Evolutionary conservation across 2,797 vertebrate species (phyloP).

Genomic region (Hoplostethus atlanticus): DNA sequence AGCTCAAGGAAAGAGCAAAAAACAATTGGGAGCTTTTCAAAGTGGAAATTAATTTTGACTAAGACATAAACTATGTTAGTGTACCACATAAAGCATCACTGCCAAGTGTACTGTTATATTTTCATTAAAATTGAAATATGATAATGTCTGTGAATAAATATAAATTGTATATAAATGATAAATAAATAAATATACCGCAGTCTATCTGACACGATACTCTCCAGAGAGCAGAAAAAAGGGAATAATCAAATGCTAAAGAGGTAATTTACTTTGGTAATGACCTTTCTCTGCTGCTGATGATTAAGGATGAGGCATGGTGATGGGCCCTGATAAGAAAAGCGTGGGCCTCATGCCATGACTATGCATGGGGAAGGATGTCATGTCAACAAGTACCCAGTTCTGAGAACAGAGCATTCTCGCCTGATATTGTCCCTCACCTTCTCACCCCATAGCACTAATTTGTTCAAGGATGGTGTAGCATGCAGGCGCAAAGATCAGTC

Average conservation of each 20-base stretch:
- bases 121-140: conserved; percentile 19
- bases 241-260: conserved; percentile 75
- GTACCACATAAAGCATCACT: conserved; percentile 12
- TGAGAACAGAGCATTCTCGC: conserved; percentile 34
- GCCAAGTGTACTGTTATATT: background rate
- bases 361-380: conserved; percentile 37
- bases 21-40: background rate
- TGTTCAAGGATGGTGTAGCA: conserved; percentile 43
- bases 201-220: conserved; percentile 17
- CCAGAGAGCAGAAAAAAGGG: conserved; percentile 32
- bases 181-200: conserved; percentile 24
- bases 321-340: conserved; percentile 55
- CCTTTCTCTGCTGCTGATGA: conserved; percentile 69
- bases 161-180: no score
- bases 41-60: conserved; percentile 13
- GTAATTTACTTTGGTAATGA: conserved; percentile 74
- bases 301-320: conserved; percentile 66
- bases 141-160: no score
- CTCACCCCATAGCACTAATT: conserved; percentile 42
- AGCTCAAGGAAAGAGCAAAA: conserved; percentile 9
- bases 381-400: conserved; percentile 16
- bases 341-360: conserved; percentile 47
- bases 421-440: conserved; percentile 47
- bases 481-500: conserved; percentile 55
- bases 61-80: background rate